Evolutionary conservation across 2,797 vertebrate species (phyloP), one percentile per base, ranked within the genome.

Genomic region (Rhinophrynus dorsalis): DNA sequence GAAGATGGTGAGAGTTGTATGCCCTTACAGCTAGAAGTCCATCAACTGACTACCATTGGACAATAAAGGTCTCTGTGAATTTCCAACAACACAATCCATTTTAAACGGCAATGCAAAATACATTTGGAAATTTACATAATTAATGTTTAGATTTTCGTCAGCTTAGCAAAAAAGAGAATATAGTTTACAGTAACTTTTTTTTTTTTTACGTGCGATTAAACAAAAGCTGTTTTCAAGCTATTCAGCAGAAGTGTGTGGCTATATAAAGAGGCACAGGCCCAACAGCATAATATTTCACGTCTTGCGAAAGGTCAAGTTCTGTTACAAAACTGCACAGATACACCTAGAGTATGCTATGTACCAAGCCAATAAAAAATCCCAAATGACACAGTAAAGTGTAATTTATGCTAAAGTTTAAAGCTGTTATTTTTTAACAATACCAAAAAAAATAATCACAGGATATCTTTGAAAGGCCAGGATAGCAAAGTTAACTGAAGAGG

Each of bases 331-430:
- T 57, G 57, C 68, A 73, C 37, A 67, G 75, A 68, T 40, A 79
- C 81, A 76, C 78, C 78, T 75, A n/a, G n/a, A n/a, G n/a, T n/a
- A 78, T 42, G 48, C 68, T 74, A 66, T 66, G 17, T 30, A 61
- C 40, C 68, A 32, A 57, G 11, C 23, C 69, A 65, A 58, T 78
- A 79, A 13, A 74, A 67, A 74, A 67, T 56, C 24, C n/a, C 56
- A 10, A 76, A 79, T 70, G 78, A 76, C 21, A 57, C 60, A 57
- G 71, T 69, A 74, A 80, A 77, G 45, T 72, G 74, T 74, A 75
- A 75, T 76, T 78, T 79, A 68, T 67, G 54, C 69, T 62, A 68
- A 77, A 61, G 45, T 44, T 63, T 52, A 23, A 50, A 63, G 75
- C 67, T 76, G 75, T 73, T 63, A 52, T 71, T 79, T 67, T 33